These are phyloP conservation scores for Camponotus fellah DNA, from an alignment of 2,888 invertebrate species.

Conservation along the genomic window DNA sequence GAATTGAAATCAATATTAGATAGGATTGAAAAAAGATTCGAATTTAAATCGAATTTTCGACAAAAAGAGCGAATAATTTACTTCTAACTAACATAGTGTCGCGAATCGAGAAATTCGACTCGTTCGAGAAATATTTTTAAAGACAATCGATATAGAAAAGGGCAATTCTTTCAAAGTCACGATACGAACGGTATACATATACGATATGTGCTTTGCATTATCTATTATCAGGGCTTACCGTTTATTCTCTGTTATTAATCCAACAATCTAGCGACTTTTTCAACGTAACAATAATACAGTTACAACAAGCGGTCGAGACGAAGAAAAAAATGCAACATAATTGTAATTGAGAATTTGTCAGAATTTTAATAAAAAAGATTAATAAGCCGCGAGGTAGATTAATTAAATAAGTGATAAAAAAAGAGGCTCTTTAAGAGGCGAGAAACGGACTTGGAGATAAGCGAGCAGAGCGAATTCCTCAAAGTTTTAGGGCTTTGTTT, in stretches of 20 bases:
- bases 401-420: neutral
- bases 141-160: conserved; percentile 31
- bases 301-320: neutral
- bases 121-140: neutral
- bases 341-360: neutral
- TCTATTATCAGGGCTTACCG: conserved; percentile 69
- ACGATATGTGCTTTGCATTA: conserved; percentile 73
- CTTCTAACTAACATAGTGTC: neutral
- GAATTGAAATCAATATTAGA: neutral
- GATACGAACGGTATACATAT: no score
- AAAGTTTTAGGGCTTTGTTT: conserved; percentile 68
- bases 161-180: conserved; percentile 79
- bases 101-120: conserved; percentile 1
- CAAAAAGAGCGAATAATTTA: neutral
- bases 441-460: neutral
- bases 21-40: neutral
- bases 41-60: conserved; percentile 6
- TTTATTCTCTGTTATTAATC: conserved; percentile 43
- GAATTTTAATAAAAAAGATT: neutral
- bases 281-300: conserved; percentile 7
- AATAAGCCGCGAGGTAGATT: neutral
- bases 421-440: neutral
- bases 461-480: conserved; percentile 1
- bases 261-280: conserved; percentile 46
- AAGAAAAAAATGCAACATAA: neutral